A percentile compares a stretch with the other conserved stretches of the same genome.
phyloP scores from a whole-genome alignment of 2,797 vertebrate species.

The Hydrolagus colliei region DNA sequence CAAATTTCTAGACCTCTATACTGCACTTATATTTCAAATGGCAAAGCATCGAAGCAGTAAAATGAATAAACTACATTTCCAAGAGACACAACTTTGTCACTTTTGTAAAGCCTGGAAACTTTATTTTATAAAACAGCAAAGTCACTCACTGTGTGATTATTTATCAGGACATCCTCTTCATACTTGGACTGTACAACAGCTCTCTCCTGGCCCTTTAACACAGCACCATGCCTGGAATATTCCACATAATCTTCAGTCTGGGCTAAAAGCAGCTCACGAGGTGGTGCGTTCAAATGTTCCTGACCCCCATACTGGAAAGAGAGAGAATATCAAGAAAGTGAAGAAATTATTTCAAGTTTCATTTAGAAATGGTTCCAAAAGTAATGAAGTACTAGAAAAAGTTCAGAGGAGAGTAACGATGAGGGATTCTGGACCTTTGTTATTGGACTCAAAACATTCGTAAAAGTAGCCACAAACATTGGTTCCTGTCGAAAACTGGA shows the following conservation, averaged over 20 bases:
- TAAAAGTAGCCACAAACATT: too few species aligned
- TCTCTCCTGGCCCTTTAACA: constrained; percentile 91
- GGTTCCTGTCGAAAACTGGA: too few species aligned
- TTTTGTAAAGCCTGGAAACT: too few species aligned
- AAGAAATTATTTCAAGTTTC: neutral
- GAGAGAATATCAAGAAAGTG: neutral
- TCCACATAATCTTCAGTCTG: constrained; percentile 96
- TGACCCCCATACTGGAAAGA: constrained; percentile 82
- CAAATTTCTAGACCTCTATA: too few species aligned
- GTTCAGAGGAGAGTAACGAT: too few species aligned
- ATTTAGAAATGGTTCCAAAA: neutral
- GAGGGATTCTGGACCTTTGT: too few species aligned
- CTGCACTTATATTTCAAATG: too few species aligned
- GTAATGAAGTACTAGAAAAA: neutral
- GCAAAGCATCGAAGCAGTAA: too few species aligned
- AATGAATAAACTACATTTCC: too few species aligned
- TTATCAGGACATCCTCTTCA: constrained; percentile 85
- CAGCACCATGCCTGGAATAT: constrained; percentile 90
- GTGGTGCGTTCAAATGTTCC: constrained; percentile 82
- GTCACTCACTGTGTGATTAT: constrained; percentile 79
- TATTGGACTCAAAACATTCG: too few species aligned
- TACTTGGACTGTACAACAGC: constrained; percentile 90
- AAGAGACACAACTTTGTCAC: too few species aligned
- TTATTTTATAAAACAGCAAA: too few species aligned
- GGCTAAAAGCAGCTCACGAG: constrained; percentile 81